Conservation (phyloP, 2,888 invertebrate species). For the Drosophila picticornis region DNA sequence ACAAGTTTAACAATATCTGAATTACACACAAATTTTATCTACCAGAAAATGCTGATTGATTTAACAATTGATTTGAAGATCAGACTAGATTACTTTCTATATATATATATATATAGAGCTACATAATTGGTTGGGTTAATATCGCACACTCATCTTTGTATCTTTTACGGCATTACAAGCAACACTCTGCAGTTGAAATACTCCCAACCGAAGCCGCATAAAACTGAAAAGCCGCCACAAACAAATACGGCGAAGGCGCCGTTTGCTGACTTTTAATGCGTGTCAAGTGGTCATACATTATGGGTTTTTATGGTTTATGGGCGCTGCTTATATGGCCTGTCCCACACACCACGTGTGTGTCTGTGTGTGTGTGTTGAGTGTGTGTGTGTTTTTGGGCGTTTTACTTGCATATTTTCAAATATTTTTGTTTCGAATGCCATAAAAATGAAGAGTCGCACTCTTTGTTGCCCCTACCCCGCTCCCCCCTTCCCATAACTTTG, state of each 20-base stretch:
- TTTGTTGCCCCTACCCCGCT: conserved; percentile 13
- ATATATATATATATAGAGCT: neutral
- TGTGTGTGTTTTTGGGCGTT: conserved; percentile 7
- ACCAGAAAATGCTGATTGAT: neutral
- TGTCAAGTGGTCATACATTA: conserved; percentile 75
- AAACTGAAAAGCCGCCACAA: conserved; percentile 23
- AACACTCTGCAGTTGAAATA: conserved; percentile 15
- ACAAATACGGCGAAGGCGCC: conserved; percentile 16
- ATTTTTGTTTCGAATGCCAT: conserved; percentile 56
- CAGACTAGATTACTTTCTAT: neutral
- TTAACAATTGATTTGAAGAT: neutral
- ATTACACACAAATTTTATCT: neutral
- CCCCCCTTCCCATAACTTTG: neutral
- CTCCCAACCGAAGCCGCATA: conserved; percentile 3
- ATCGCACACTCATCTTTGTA: neutral
- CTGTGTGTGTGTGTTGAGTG: conserved; percentile 5
- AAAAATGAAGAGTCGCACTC: conserved; percentile 33
- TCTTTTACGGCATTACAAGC: neutral
- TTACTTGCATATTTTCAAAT: conserved; percentile 34
- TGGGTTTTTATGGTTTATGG: conserved; percentile 71
- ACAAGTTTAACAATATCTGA: neutral
- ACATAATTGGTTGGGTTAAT: neutral
- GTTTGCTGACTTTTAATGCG: conserved; percentile 61
- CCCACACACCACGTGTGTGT: neutral
- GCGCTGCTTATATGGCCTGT: conserved; percentile 57